Conservation (phyloP, 1,140 invertebrate species). For the Holotrichia oblita region DNA sequence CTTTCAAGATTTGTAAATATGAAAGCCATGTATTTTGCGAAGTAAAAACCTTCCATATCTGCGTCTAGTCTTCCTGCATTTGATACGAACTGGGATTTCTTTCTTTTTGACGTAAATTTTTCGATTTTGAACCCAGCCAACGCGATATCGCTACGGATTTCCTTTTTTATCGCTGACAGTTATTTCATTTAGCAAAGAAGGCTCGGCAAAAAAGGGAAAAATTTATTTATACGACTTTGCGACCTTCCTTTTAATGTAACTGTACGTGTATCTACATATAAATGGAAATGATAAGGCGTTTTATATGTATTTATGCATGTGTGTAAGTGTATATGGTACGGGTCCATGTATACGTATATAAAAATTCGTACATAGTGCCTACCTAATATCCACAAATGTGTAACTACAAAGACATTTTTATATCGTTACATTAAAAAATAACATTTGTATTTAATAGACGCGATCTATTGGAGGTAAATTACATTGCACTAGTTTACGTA, state of each 20-base stretch:
- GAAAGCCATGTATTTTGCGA: too few species aligned
- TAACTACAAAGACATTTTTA: not conserved
- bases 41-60: too few species aligned
- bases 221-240: constrained; percentile 24
- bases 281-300: constrained; percentile 9
- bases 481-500: too few species aligned
- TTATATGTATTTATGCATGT: not conserved
- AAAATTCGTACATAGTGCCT: not conserved
- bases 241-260: constrained; percentile 14
- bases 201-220: not conserved
- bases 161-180: constrained; percentile 20
- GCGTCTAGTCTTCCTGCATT: not conserved
- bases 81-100: not conserved
- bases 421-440: not conserved
- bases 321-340: not conserved
- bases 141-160: constrained; percentile 15
- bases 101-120: constrained; percentile 11
- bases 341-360: not conserved
- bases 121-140: not conserved
- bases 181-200: constrained; percentile 35
- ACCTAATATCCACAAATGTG: not conserved
- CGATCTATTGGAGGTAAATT: not conserved
- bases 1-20: too few species aligned
- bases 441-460: not conserved
- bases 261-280: constrained; percentile 4